Evolutionary conservation across 2,888 invertebrate genomes (phyloP), one percentile per base, ranked within the genome.

Genomic region (Troides helena): DNA sequence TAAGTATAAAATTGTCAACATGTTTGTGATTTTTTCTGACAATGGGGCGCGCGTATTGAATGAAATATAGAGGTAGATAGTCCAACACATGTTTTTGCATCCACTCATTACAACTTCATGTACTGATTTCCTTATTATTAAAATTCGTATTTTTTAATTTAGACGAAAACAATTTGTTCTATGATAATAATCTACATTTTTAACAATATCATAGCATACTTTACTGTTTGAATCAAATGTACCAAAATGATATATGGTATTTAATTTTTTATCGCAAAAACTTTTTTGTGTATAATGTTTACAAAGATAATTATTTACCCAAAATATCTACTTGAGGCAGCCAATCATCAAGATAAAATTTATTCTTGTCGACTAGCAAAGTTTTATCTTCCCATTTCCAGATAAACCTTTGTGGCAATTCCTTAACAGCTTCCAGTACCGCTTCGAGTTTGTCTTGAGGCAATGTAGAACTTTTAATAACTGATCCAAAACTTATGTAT

Each of bases 311-410:
- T 39, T 30, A 4, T 58, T 89, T 84, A 96, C 96, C 94, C 73
- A 96, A 88, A 76, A 96, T 93, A 81, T 96, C 96, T 68, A 94
- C 93, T 83, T 96, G 96, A 0, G 96, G 96, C 79, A 96, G 81
- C 96, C 96, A 96, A 71, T 93, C 93, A 60, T 90, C 89, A 10
- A 94, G 83, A 81, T 94, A 93, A 10, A 96, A 87, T 82, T 96
- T 96, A 67, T 93, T 87, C 36, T 95, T 94, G 74, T 95, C 92
- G 46, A 89, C 87, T 0, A 90, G 85, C 74, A 94, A 80, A 7
- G 93, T 86, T 39, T 95, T 94, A 65, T 93, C 92, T 80, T 96
- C 96, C 95, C 95, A 96, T 91, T 96, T 96, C 96, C 96, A 97
- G 62, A 97, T 88, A 53, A 97, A 94, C 72, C 94, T 94, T 74